Evolutionary conservation across 2,888 invertebrate species (phyloP).

Genomic region (Sarcophaga carnaria): DNA sequence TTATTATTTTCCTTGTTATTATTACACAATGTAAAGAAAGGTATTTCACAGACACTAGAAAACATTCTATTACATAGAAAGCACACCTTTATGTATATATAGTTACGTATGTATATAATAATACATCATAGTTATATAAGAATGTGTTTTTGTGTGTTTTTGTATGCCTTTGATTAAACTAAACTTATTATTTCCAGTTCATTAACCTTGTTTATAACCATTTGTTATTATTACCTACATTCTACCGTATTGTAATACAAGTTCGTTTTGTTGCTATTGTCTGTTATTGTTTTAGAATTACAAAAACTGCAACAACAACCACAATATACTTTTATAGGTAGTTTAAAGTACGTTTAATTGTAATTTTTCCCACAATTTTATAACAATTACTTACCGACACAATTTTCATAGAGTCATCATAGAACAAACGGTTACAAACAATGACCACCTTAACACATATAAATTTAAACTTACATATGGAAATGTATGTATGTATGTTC

Average conservation of each 20-base stretch:
- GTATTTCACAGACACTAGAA: neutral
- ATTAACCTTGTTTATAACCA: slow-evolving; percentile 55
- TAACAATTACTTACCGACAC: slow-evolving; percentile 50
- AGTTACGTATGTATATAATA: neutral
- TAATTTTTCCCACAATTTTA: slow-evolving; percentile 38
- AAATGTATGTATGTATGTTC: neutral
- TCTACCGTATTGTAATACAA: slow-evolving; percentile 55
- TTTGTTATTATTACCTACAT: slow-evolving; percentile 62
- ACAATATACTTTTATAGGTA: too few species aligned
- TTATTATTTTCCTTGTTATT: neutral
- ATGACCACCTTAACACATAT: neutral
- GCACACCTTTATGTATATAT: neutral
- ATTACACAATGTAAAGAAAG: neutral
- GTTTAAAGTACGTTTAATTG: slow-evolving; percentile 2
- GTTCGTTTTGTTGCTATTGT: slow-evolving; percentile 32
- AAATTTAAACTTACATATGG: neutral
- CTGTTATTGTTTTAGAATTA: slow-evolving; percentile 33
- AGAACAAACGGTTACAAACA: neutral
- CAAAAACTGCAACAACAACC: neutral
- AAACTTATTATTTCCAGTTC: slow-evolving; percentile 62
- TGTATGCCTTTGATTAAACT: slow-evolving; percentile 59
- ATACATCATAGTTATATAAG: neutral
- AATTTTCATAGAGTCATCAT: slow-evolving; percentile 33
- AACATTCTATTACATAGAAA: slow-evolving; percentile 5
- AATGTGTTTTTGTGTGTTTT: neutral